Conservation (phyloP, 1,140 invertebrate species). For the Archegozetes longisetosus region DNA sequence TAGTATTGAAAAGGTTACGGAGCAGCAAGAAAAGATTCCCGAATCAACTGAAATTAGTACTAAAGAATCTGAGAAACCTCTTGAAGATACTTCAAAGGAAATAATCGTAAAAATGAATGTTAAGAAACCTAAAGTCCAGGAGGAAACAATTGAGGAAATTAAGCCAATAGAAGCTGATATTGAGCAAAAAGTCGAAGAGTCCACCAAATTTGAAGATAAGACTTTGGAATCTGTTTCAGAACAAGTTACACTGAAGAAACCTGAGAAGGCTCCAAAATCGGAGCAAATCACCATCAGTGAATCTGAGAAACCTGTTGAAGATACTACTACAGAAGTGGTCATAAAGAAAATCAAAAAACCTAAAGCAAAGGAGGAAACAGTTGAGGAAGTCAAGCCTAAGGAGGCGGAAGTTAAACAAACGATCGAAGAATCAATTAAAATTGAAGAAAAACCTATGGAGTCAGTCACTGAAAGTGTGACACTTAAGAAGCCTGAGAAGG, state of each 20-base stretch:
- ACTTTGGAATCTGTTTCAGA: too few species aligned
- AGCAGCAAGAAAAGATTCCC: too few species aligned
- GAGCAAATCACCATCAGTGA: too few species aligned
- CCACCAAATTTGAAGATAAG: neutral
- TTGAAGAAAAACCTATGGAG: conserved; percentile 26
- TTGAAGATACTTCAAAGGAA: conserved; percentile 26
- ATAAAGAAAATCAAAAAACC: too few species aligned
- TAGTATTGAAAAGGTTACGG: neutral
- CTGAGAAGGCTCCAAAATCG: too few species aligned
- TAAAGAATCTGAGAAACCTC: conserved; percentile 16
- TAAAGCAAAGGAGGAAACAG: too few species aligned
- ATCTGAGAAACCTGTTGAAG: too few species aligned
- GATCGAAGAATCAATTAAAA: conserved; percentile 37
- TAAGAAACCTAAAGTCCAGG: conserved; percentile 15
- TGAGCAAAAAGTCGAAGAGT: neutral
- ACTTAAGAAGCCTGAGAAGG: neutral
- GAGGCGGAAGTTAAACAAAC: too few species aligned
- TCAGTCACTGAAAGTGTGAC: neutral
- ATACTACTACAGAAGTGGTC: too few species aligned
- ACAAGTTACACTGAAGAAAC: too few species aligned
- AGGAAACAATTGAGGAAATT: neutral
- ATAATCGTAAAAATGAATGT: neutral
- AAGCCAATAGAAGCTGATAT: neutral
- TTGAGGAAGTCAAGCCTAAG: too few species aligned
- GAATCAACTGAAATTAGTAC: neutral